These are phyloP conservation scores for Perca schrenkii DNA, from an alignment of 2,113 vertebrate genomes.

Conservation along the genomic window DNA sequence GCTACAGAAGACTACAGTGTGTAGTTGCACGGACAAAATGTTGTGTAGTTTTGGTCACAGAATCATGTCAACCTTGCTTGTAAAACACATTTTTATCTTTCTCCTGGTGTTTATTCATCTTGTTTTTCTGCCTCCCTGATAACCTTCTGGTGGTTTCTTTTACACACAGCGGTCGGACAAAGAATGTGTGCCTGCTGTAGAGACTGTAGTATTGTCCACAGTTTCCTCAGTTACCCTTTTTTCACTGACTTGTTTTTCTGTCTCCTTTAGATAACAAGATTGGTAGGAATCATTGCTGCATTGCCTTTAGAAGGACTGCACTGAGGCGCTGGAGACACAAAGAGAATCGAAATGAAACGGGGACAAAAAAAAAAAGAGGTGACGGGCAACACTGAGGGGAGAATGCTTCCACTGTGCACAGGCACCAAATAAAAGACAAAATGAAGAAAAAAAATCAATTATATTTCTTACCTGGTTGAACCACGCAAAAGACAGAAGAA, in stretches of 20 bases:
- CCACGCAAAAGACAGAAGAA: slow-evolving; percentile 68
- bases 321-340: slow-evolving; percentile 77
- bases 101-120: slow-evolving; percentile 15
- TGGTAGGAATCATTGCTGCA: slow-evolving; percentile 87
- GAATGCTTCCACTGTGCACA: slow-evolving; percentile 95
- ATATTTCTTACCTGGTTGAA: slow-evolving; percentile 88
- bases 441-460: slow-evolving; percentile 76
- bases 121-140: slow-evolving; percentile 36
- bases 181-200: slow-evolving; percentile 14
- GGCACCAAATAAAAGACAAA: slow-evolving; percentile 90
- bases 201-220: neutral
- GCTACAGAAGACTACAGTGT: neutral
- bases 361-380: slow-evolving; percentile 55
- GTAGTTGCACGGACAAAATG: neutral
- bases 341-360: slow-evolving; percentile 53
- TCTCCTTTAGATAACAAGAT: slow-evolving; percentile 90
- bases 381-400: slow-evolving; percentile 75
- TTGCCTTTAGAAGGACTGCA: slow-evolving; percentile 94
- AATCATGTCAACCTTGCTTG: slow-evolving; percentile 11
- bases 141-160: slow-evolving; percentile 26
- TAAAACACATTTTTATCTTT: slow-evolving; percentile 25
- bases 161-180: neutral
- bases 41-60: slow-evolving; percentile 16
- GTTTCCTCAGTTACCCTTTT: slow-evolving; percentile 7
- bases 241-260: slow-evolving; percentile 69